Evolutionary conservation across 2,113 vertebrate species (phyloP).

Genomic region (Cryptoleucopteryx plumbea): DNA sequence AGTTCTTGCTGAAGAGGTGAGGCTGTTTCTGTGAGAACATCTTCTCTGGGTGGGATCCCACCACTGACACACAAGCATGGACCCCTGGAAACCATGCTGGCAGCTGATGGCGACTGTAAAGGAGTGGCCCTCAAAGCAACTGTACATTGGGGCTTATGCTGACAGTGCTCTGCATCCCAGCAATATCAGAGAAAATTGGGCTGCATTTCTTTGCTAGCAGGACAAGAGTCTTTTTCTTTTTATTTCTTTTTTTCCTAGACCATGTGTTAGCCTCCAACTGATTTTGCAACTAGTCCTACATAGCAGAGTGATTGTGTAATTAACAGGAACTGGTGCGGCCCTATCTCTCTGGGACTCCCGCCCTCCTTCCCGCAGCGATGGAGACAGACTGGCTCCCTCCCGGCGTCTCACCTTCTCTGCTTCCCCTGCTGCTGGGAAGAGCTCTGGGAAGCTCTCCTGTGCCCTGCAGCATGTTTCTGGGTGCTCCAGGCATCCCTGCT

Average conservation of each 20-base stretch:
- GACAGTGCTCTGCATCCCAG: background rate
- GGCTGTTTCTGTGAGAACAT: background rate
- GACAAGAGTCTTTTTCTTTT: background rate
- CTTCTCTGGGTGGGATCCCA: background rate
- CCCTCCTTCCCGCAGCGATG: background rate
- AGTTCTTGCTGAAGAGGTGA: background rate
- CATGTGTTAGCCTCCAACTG: slow-evolving; percentile 35
- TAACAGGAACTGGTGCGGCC: slow-evolving; percentile 15
- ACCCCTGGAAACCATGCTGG: background rate
- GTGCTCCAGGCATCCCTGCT: background rate
- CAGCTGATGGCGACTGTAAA: background rate
- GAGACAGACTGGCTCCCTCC: background rate
- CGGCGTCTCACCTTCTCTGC: background rate
- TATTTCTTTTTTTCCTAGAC: background rate
- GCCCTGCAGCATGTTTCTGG: background rate
- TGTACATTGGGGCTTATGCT: background rate
- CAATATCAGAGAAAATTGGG: background rate
- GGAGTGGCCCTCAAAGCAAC: background rate
- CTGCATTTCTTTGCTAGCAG: background rate
- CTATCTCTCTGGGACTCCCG: slow-evolving; percentile 21
- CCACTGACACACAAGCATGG: background rate
- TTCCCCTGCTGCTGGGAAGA: background rate
- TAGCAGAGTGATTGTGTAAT: slow-evolving; percentile 64
- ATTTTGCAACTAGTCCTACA: slow-evolving; percentile 59
- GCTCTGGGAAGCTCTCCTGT: background rate